phyloP scores from a whole-genome alignment of 2,797 vertebrate genomes.

The Botia almorhae region DNA sequence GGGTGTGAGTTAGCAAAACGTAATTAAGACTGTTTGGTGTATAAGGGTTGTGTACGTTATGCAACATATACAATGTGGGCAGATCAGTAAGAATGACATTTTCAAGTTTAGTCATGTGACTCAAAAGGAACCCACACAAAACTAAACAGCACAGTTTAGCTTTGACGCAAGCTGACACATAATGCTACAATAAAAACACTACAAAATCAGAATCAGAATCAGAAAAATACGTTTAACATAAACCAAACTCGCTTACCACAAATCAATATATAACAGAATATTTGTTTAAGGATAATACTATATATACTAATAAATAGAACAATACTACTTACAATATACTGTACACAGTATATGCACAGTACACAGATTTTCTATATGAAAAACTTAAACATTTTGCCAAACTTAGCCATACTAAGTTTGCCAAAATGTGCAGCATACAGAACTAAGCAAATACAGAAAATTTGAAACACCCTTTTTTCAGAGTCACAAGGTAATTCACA shows the following conservation, averaged over 20 bases:
- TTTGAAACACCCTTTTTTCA: neutral
- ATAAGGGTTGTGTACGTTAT: neutral
- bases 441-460: neutral
- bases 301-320: too few relatives aligned
- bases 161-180: neutral
- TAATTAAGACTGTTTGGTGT: neutral
- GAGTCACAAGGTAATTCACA: neutral
- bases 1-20: neutral
- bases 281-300: too few relatives aligned
- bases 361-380: too few relatives aligned
- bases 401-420: neutral
- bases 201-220: too few relatives aligned
- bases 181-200: too few relatives aligned
- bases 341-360: too few relatives aligned
- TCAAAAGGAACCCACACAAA: neutral
- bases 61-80: neutral
- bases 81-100: neutral
- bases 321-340: too few relatives aligned
- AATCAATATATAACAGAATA: too few relatives aligned
- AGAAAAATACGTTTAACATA: too few relatives aligned
- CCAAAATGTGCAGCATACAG: neutral
- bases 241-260: too few relatives aligned
- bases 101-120: neutral
- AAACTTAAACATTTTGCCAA: too few relatives aligned
- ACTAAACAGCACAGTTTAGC: neutral